A percentile compares a stretch with the other conserved stretches of the same genome.
phyloP scores from a whole-genome alignment of 2,888 invertebrate genomes.

The Gnatocerus cornutus region DNA sequence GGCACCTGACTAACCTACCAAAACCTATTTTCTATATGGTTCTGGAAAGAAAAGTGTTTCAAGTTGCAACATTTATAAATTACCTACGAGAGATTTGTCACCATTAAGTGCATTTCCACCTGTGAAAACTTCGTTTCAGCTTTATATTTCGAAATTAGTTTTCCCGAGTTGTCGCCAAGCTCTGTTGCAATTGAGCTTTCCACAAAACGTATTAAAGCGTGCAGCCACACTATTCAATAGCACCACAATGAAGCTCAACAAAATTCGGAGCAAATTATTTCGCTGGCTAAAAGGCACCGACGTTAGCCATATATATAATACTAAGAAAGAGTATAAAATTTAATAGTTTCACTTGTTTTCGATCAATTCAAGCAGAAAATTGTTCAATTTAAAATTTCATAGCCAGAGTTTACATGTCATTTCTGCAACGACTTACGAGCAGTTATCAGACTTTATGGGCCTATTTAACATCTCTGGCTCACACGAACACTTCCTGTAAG shows the following conservation, averaged over 20 bases:
- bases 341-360: too few species aligned
- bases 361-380: too few species aligned
- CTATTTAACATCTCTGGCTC: background rate
- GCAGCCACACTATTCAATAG: conserved; percentile 1
- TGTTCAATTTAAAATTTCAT: too few species aligned
- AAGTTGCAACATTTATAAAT: conserved; percentile 38
- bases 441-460: background rate
- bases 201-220: conserved; percentile 8
- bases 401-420: too few species aligned
- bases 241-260: conserved; percentile 8
- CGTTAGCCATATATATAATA: too few species aligned
- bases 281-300: too few species aligned
- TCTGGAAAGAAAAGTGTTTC: conserved; percentile 1
- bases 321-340: too few species aligned
- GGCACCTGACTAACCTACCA: conserved; percentile 9
- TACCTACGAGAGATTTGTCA: conserved; percentile 42
- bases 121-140: conserved; percentile 42
- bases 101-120: conserved; percentile 43
- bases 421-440: background rate
- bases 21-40: conserved; percentile 28
- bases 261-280: background rate
- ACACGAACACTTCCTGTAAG: conserved; percentile 2
- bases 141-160: conserved; percentile 44
- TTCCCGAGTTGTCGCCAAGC: conserved; percentile 6
- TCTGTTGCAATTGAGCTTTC: background rate